Evolutionary conservation across 2,113 vertebrate species (phyloP).

Genomic region (Brachyhypopomus occidentalis): DNA sequence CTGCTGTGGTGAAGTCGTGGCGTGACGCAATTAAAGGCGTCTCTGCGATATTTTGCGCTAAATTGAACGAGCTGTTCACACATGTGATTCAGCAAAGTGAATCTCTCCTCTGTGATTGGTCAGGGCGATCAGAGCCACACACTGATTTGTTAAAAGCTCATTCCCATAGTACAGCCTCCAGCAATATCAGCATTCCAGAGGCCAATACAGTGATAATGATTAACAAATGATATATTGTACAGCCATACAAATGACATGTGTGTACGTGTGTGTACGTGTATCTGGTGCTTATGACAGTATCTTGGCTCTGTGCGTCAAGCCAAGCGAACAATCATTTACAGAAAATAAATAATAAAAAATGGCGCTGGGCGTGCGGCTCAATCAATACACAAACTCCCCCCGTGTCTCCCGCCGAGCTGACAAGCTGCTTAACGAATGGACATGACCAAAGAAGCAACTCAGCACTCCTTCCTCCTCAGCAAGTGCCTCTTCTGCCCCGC

Average conservation of each 20-base stretch:
- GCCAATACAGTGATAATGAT: no score
- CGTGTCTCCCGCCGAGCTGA: conserved; percentile 67
- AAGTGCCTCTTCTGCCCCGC: conserved; percentile 9
- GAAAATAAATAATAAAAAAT: conserved; percentile 62
- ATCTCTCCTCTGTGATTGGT: no score
- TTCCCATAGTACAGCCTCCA: no score
- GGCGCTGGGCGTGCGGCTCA: conserved; percentile 65
- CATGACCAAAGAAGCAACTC: conserved; percentile 65
- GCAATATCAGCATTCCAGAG: no score
- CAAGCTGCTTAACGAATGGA: conserved; percentile 74
- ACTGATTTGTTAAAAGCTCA: no score
- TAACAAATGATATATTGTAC: no score
- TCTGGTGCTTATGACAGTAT: conserved; percentile 45
- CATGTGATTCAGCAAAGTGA: no score
- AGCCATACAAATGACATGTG: background rate
- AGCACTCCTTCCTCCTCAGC: conserved; percentile 51
- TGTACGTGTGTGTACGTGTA: conserved; percentile 22
- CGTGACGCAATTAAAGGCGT: no score
- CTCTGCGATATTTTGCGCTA: no score
- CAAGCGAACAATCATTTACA: conserved; percentile 72
- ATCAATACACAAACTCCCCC: conserved; percentile 76
- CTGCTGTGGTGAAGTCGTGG: no score
- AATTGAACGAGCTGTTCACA: no score
- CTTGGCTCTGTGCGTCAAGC: conserved; percentile 46
- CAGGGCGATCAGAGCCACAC: no score